Evolutionary conservation across 2,797 vertebrate species (phyloP).

Genomic region (Lates japonicus): DNA sequence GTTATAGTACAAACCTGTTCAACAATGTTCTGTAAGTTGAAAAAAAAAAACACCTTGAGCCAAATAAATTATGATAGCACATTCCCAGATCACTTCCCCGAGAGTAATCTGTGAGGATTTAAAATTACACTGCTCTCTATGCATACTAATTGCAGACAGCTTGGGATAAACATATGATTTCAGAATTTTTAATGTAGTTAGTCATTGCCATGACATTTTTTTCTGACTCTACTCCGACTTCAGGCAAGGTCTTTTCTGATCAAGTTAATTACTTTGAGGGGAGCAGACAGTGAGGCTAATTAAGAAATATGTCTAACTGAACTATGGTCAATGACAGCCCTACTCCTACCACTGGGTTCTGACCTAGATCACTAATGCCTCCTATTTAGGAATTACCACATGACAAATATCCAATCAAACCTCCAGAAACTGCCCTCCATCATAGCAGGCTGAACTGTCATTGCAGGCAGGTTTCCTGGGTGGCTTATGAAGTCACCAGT

Average conservation of each 20-base stretch:
- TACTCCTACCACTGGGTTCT: slow-evolving; percentile 75
- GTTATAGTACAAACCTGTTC: slow-evolving; percentile 65
- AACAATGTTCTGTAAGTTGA: slow-evolving; percentile 50
- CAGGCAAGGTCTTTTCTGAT: slow-evolving; percentile 84
- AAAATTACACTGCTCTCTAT: slow-evolving; percentile 66
- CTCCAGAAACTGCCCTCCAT: slow-evolving; percentile 62
- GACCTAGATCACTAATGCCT: slow-evolving; percentile 82
- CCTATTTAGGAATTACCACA: slow-evolving; percentile 79
- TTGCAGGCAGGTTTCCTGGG: slow-evolving; percentile 56
- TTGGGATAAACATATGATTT: slow-evolving; percentile 79
- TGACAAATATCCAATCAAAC: slow-evolving; percentile 82
- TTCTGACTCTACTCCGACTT: slow-evolving; percentile 64
- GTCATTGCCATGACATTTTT: slow-evolving; percentile 62
- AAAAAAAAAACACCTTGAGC: slow-evolving; percentile 67
- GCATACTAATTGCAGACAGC: slow-evolving; percentile 79
- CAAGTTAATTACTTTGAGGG: slow-evolving; percentile 83
- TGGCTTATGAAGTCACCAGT: slow-evolving; percentile 64
- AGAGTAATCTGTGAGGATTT: slow-evolving; percentile 77
- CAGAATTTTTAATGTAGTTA: slow-evolving; percentile 71
- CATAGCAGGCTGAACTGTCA: slow-evolving; percentile 56
- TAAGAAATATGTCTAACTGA: slow-evolving; percentile 82
- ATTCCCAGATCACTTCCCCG: slow-evolving; percentile 71
- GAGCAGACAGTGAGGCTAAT: slow-evolving; percentile 85
- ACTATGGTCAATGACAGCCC: slow-evolving; percentile 81
- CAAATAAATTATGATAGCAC: slow-evolving; percentile 74